Base-by-base conservation (phyloP, 1,140 invertebrate genomes). In the Brachionus paranguensis region DNA sequence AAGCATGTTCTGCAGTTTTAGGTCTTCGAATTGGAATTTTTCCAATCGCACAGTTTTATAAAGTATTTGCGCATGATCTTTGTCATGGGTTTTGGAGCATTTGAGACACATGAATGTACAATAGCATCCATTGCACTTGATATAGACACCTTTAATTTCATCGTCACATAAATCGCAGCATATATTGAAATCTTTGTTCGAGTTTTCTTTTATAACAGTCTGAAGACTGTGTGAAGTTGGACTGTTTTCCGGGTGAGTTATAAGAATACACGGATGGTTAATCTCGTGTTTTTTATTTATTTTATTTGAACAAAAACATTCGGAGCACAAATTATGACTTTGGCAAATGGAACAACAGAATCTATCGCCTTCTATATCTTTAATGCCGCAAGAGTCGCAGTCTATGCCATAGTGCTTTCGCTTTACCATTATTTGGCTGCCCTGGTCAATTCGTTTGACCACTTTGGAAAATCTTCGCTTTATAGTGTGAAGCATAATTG, bases 31-130 rank as follows among this genome's bases (percentile, higher is more conserved):
- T 24, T 76, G 12, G 45, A 76, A 76, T 50, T 50, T 47, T 76
- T 76, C 43, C n/a, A 76, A 2, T 14, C 72, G 17, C n/a, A 76
- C 72, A 10, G 43, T 50, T 27, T 53, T 50, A 24, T 76, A 76
- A 5, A 47, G 20, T 50, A 76, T 76, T 29, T 27, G 20, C 6
- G 17, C 1, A 27, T 76, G 72, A 47, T 27, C 50, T 50, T 53
- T 76, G 27, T 76, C 45, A 4, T 76, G 72, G 2, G 29, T 37
- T 76, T 76, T 50, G 27, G 41, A 24, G 43, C 72, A 76, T 53
- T 76, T 45, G 20, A 76, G 47, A 50, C 72, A 76, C 45, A 76
- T 76, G 50, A 76, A 76, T 10, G 27, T 76, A 27, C 72, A 76
- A 29, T 76, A 76, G 43, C 72, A 76, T 53, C 12, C 11, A 29